phyloP scores from a whole-genome alignment of 2,888 invertebrate genomes.

The Brenthis ino region DNA sequence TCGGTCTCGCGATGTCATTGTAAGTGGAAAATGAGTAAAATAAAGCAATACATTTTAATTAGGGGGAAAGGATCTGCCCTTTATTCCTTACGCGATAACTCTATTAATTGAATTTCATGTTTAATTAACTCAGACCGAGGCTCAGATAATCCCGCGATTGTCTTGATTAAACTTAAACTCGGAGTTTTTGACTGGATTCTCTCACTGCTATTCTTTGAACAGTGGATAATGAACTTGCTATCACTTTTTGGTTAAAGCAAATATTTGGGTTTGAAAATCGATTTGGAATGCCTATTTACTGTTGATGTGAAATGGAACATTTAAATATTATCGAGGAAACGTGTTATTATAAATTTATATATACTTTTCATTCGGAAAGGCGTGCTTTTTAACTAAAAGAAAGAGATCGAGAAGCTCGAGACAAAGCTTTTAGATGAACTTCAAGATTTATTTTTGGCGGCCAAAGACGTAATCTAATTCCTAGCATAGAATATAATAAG shows the following conservation, averaged over 20 bases:
- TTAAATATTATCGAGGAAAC: too few species aligned
- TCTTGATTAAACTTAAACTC: constrained; percentile 59
- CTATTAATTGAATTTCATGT: constrained; percentile 82
- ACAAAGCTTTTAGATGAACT: too few species aligned
- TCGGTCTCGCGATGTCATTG: constrained; percentile 79
- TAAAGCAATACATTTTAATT: constrained; percentile 83
- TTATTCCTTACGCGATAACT: constrained; percentile 80
- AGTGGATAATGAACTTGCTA: constrained; percentile 30
- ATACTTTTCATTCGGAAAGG: too few species aligned
- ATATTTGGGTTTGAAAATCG: constrained; percentile 19
- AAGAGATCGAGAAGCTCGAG: too few species aligned
- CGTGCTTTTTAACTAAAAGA: too few species aligned
- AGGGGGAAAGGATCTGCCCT: constrained; percentile 77
- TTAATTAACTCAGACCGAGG: constrained; percentile 76
- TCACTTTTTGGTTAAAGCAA: constrained; percentile 27
- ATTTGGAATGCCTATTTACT: constrained; percentile 8
- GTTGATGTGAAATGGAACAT: background rate
- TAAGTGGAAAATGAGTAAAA: constrained; percentile 82
- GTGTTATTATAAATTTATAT: too few species aligned
- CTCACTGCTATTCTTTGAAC: constrained; percentile 33
- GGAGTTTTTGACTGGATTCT: constrained; percentile 53
- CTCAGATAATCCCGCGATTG: constrained; percentile 68
- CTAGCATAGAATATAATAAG: too few species aligned
- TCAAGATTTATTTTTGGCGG: too few species aligned
- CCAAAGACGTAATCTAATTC: too few species aligned